Base-by-base conservation (phyloP, 2,797 vertebrate genomes). In the Gobio occitaniae region DNA sequence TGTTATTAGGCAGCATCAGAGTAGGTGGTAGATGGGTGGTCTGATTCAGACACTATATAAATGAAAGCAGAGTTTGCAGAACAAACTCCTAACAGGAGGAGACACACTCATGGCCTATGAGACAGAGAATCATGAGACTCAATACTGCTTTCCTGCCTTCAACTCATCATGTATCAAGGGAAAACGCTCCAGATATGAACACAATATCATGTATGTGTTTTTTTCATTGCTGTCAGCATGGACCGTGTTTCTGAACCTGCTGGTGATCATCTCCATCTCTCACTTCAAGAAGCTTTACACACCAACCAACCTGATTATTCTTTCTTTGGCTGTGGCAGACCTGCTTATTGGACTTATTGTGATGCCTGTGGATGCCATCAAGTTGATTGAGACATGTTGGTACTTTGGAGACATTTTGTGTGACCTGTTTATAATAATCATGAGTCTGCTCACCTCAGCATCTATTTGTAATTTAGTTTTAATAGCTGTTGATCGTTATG, bases 221-320 rank as follows among this genome's bases (percentile, higher is more conserved):
- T 44, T 44, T 9, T 9, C 8, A 44, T 44, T 44, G 41, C 41
- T 44, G 41, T 44, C 41, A 44, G 8, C 41, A 44, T 44, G 41
- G 41, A 44, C 41, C 9, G 80, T 0, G 0, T 72, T 52, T 72
- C 21, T 82, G 21, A 82, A 82, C 6, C 80, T 82, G 68, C 68
- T 82, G 80, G 80, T 82, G 65, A 84, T 84, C 75, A 84, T 84
- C 83, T 84, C 83, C 75, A 84, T 84, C 41, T 44, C 41, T 44
- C 41, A 44, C 41, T 41, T 41, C 6, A 44, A 9, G 41, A 44
- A 44, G 41, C 41, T 44, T 44, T 8, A 44, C 8, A 9, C 41
- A 9, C 41, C 41, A 8, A 44, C 41, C 41, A 44, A 44, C 41
- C 41, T 44, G 41, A 44, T 44, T 44, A 44, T 44, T 44, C 41